These are phyloP conservation scores for Smittia aterrima DNA, from an alignment of 2,888 invertebrate genomes.

Conservation along the genomic window DNA sequence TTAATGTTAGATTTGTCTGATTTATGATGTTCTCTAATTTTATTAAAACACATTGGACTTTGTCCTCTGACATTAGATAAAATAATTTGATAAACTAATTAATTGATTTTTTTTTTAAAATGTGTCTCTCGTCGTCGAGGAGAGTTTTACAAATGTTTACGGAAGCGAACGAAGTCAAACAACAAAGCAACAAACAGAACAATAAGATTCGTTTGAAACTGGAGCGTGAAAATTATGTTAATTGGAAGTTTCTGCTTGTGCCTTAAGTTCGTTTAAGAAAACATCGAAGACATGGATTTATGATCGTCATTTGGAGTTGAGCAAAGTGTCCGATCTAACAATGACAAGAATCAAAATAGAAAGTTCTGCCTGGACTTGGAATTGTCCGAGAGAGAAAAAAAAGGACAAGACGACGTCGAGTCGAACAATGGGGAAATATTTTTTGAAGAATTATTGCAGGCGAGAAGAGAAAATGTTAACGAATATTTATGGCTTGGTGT, in stretches of 20 bases:
- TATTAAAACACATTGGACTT: background rate
- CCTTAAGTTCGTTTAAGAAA: background rate
- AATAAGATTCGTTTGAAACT: background rate
- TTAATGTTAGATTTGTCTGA: background rate
- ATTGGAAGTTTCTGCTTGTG: slow-evolving; percentile 5
- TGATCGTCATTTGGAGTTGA: slow-evolving; percentile 19
- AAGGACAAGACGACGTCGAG: slow-evolving; percentile 22
- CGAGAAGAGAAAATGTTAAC: slow-evolving; percentile 17
- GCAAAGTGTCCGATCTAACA: background rate
- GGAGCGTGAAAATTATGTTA: slow-evolving; percentile 6
- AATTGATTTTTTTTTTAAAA: no score
- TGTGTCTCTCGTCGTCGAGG: background rate
- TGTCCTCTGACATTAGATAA: background rate
- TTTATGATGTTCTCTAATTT: background rate
- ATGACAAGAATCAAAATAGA: slow-evolving; percentile 35
- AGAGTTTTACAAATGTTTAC: slow-evolving; percentile 23
- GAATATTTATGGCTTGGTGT: slow-evolving; percentile 33
- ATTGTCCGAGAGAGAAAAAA: background rate
- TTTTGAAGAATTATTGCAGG: slow-evolving; percentile 22
- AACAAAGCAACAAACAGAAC: slow-evolving; percentile 9
- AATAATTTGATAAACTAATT: background rate
- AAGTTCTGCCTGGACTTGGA: slow-evolving; percentile 12
- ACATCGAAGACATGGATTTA: slow-evolving; percentile 25
- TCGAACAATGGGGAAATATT: slow-evolving; percentile 3
- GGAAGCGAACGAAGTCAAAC: background rate